Conservation (phyloP, 2,113 vertebrate genomes). For the Brachyistius frenatus region DNA sequence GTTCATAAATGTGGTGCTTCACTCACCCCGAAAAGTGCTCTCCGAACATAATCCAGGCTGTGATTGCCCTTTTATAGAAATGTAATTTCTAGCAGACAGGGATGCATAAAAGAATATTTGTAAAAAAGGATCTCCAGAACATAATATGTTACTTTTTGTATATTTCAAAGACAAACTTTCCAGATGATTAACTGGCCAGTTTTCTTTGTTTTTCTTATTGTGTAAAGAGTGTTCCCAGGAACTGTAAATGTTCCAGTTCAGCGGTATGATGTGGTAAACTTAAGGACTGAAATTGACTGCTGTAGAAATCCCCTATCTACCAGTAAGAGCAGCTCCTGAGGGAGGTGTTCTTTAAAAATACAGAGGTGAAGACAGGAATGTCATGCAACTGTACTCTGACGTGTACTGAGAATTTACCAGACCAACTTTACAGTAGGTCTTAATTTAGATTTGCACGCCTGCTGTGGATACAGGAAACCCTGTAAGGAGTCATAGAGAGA, state of each 20-base stretch:
- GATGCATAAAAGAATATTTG: too few relatives aligned
- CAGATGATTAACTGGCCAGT: not conserved
- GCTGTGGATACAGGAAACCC: slow-evolving; percentile 70
- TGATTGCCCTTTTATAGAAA: too few relatives aligned
- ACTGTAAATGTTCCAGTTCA: slow-evolving; percentile 43
- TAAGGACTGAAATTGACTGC: slow-evolving; percentile 21
- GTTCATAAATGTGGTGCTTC: too few relatives aligned
- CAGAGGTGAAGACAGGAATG: slow-evolving; percentile 44
- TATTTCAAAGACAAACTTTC: slow-evolving; percentile 1
- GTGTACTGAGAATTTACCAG: slow-evolving; percentile 46
- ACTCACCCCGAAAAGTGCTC: too few relatives aligned
- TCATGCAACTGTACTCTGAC: slow-evolving; percentile 39
- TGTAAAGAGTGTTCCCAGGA: slow-evolving; percentile 28
- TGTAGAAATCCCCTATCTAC: slow-evolving; percentile 10
- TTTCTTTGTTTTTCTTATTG: slow-evolving; percentile 43
- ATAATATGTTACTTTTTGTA: not conserved
- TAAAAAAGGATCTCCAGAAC: too few relatives aligned
- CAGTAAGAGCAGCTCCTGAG: slow-evolving; percentile 18
- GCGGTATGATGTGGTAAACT: slow-evolving; percentile 38
- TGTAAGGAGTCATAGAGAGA: slow-evolving; percentile 45
- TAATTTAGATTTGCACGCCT: slow-evolving; percentile 55
- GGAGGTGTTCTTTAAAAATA: slow-evolving; percentile 23
- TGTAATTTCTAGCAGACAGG: too few relatives aligned
- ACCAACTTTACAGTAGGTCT: slow-evolving; percentile 55
- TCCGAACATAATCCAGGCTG: too few relatives aligned